phyloP scores from a whole-genome alignment of 2,888 invertebrate genomes.

The Rhabditoides inermis region DNA sequence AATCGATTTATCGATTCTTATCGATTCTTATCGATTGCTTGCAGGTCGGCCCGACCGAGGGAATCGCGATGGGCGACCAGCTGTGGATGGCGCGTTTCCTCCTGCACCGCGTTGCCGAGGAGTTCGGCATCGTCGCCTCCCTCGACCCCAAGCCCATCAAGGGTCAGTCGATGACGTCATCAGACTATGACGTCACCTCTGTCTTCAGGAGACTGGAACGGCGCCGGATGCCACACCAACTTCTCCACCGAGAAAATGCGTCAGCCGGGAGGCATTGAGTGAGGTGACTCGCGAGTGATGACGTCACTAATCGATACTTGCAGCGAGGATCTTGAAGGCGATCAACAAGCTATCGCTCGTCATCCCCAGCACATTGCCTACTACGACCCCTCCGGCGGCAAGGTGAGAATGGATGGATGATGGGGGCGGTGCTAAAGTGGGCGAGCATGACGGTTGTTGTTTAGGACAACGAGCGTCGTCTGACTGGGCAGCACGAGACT shows the following conservation, averaged over 20 bases:
- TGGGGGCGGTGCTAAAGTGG: slow-evolving; percentile 15
- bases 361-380: slow-evolving; percentile 88
- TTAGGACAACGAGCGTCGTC: slow-evolving; percentile 83
- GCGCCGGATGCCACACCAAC: slow-evolving; percentile 90
- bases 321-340: slow-evolving; percentile 82
- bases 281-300: too few relatives aligned
- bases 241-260: slow-evolving; percentile 89
- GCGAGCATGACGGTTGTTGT: background rate
- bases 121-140: slow-evolving; percentile 56
- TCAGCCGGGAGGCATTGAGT: slow-evolving; percentile 66
- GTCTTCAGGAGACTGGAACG: slow-evolving; percentile 74
- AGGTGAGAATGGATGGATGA: background rate
- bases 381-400: slow-evolving; percentile 70
- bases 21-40: too few relatives aligned
- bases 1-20: too few relatives aligned
- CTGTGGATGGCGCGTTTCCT: slow-evolving; percentile 58
- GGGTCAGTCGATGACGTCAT: slow-evolving; percentile 54
- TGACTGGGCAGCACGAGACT: slow-evolving; percentile 90
- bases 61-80: slow-evolving; percentile 58
- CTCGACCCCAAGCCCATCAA: slow-evolving; percentile 58
- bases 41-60: slow-evolving; percentile 57
- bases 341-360: slow-evolving; percentile 85
- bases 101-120: slow-evolving; percentile 57
- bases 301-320: too few relatives aligned
- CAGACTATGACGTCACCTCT: background rate